Percentiles rank a stretch among this genome's conserved stretches.
Evolutionary conservation across 2,888 invertebrate genomes (phyloP).

Genomic region (Ferdinandea cuprea): DNA sequence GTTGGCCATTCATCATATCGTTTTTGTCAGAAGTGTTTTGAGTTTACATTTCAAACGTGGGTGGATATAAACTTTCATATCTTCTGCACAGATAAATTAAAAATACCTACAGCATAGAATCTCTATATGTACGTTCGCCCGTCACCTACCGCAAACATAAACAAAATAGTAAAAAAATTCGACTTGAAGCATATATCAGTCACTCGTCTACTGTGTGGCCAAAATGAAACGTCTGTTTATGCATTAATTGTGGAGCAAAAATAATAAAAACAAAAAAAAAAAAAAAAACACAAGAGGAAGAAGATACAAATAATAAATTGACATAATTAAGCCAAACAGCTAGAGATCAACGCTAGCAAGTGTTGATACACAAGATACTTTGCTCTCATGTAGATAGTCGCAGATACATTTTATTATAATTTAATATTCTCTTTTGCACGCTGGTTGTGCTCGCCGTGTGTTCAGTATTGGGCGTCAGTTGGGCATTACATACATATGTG

Average conservation of each 20-base stretch:
- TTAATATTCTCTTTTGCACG: slow-evolving; percentile 26
- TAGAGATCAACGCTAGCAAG: slow-evolving; percentile 62
- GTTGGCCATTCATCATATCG: slow-evolving; percentile 61
- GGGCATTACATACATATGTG: neutral
- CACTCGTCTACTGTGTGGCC: slow-evolving; percentile 40
- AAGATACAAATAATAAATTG: slow-evolving; percentile 67
- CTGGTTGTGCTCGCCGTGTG: neutral
- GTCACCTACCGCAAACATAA: slow-evolving; percentile 53
- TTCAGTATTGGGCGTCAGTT: neutral
- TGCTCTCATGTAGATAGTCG: slow-evolving; percentile 28
- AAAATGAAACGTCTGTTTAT: slow-evolving; percentile 54
- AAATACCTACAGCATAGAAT: slow-evolving; percentile 45
- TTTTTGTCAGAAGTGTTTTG: slow-evolving; percentile 45
- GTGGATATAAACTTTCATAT: slow-evolving; percentile 68
- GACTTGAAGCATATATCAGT: slow-evolving; percentile 49
- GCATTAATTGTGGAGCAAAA: slow-evolving; percentile 50
- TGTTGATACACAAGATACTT: slow-evolving; percentile 51
- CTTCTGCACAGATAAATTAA: slow-evolving; percentile 20
- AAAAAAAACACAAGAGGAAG: neutral
- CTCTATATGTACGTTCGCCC: slow-evolving; percentile 6
- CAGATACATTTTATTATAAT: slow-evolving; percentile 57
- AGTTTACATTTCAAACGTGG: slow-evolving; percentile 44
- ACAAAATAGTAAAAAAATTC: slow-evolving; percentile 24
- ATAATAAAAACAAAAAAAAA: slow-evolving; percentile 3
- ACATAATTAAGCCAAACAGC: slow-evolving; percentile 68